These are phyloP conservation scores for Drosophila anceps DNA, from an alignment of 2,888 invertebrate genomes.

Conservation along the genomic window DNA sequence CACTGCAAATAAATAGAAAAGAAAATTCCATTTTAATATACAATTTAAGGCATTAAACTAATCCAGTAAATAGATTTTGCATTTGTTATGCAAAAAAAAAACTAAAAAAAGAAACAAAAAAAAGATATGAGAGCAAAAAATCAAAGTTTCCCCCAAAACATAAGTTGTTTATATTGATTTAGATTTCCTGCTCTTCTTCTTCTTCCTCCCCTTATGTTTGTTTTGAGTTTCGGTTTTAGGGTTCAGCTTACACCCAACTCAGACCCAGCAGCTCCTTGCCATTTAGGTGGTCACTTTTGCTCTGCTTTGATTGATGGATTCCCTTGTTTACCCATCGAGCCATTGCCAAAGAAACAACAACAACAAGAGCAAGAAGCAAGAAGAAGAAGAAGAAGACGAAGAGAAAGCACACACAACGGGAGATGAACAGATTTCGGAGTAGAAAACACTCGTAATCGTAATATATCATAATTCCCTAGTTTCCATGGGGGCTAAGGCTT, in stretches of 20 bases:
- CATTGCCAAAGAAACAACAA: conserved; percentile 48
- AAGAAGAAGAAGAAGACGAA: neutral
- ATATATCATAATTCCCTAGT: conserved; percentile 55
- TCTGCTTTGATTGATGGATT: conserved; percentile 75
- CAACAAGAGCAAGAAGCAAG: neutral
- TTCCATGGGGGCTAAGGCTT: conserved; percentile 11
- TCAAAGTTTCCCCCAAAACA: neutral
- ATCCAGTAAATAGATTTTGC: neutral
- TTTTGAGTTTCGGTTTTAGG: conserved; percentile 4
- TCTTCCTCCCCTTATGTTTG: neutral
- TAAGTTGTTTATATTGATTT: conserved; percentile 11
- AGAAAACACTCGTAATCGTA: conserved; percentile 47
- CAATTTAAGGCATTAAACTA: neutral
- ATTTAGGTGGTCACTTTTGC: conserved; percentile 72
- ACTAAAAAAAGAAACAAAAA: too few relatives aligned
- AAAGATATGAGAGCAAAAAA: neutral
- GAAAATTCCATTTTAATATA: neutral
- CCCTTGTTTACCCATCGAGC: conserved; percentile 72
- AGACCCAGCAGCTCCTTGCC: neutral
- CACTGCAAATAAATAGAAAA: conserved; percentile 38
- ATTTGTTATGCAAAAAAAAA: neutral
- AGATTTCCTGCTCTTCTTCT: neutral
- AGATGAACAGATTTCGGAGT: conserved; percentile 33
- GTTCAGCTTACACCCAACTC: neutral
- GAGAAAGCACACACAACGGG: conserved; percentile 1